Base-by-base conservation (phyloP, 2,113 vertebrate genomes). In the Spheniscus mendiculus region DNA sequence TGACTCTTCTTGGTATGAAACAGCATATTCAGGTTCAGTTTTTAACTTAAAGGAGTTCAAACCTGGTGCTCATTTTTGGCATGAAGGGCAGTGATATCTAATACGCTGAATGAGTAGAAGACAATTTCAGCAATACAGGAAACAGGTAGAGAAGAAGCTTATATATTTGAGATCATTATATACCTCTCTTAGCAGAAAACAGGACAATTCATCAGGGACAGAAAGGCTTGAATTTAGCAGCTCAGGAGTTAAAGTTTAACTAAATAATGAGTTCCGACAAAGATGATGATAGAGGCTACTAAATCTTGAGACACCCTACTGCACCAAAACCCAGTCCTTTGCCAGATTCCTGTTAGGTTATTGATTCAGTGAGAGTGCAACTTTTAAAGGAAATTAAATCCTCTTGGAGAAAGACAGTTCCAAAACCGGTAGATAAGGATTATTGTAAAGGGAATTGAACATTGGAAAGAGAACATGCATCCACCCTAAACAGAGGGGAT, bases 321-420 rank as follows among this genome's bases (percentile, higher is more conserved):
- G n/a, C 62, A 93, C 61, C 66, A 82, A 96, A 94, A 27, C 21
- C 10, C 26, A 87, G 27, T 38, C 27, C 34, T 78, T 91, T 69
- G 49, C 59, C 91, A 92, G 62, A 91, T 87, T 87, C 52, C 21
- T 61, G 9, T 36, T 63, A 14, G 36, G 44, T 87, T 84, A 92
- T 53, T 79, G 80, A 93, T 91, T 89, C 52, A 81, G 49, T 58
- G 65, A 87, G 56, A 92, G 36, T 36, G 49, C 36, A 91, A 49
- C 76, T 97, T 91, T 87, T 72, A 83, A 91, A 94, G 81, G 77
- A 95, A 94, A 90, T 77, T 63, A 91, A 95, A 94, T 83, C 25
- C 29, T 82, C 34, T 26, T 74, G 59, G 49, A 87, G 67, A 56
- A 84, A 12, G 12, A 79, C 58, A 69, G 49, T 62, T 91, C 83